Base-by-base conservation (phyloP, 1,140 invertebrate genomes). In the Saccostrea glomerata region DNA sequence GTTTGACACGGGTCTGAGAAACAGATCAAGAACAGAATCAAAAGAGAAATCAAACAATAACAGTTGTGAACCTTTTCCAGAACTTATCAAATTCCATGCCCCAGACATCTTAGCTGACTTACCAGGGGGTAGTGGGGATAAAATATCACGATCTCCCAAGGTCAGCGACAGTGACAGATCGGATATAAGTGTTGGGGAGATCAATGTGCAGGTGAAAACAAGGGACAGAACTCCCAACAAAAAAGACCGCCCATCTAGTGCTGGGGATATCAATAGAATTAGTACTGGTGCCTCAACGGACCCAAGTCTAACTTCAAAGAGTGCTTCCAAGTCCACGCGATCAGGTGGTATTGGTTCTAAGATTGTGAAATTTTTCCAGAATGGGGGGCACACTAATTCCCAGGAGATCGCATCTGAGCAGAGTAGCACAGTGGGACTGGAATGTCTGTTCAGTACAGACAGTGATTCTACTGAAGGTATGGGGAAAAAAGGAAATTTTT, bases 361-460 rank as follows among this genome's bases (percentile, higher is more conserved):
- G 54, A 87, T 87, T 30, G 82, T 54, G 17, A 58, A 60, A 25
- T 87, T 87, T 87, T 82, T 87, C 82, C 86, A 87, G 58, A 83
- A 83, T 83, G 82, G 86, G 63, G 82, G 82, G 17, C 20, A 58
- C 84, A 63, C 60, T 85, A 63, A 58, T 63, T 56, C 25, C 20
- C 56, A 54, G 56, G 84, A 85, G 17, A 25, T 85, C 6, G 47
- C 84, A 13, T 58, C 54, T 13, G 54, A 84, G 20, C 82, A 84
- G 40, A 93, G 92, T 70, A 94, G 94, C 87, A 90, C 93, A 55
- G 87, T 93, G 12, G 94, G 93, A 20, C 90, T 95, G 54, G 93
- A 95, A 87, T 93, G 93, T 93, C 89, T 95, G 56, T 95, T 95
- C 89, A 92, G 92, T 90, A 91, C 92, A 63, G 93, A 95, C 88